phyloP scores from a whole-genome alignment of 2,888 invertebrate species.

The Melanchra persicariae region DNA sequence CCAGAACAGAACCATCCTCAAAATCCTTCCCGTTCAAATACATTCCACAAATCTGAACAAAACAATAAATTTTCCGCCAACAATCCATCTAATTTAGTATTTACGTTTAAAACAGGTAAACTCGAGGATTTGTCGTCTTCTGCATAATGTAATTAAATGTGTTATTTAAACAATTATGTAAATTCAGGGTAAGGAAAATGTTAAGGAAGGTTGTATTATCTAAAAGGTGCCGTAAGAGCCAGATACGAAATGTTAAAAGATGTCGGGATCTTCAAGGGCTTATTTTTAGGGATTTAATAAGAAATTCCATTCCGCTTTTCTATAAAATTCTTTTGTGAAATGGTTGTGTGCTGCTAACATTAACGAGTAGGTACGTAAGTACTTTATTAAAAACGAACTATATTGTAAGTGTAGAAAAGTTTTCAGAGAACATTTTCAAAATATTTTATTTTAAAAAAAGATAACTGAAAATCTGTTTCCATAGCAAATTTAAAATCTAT shows the following conservation, averaged over 20 bases:
- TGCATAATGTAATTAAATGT: slow-evolving; percentile 78
- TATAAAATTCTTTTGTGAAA: background rate
- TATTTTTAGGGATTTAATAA: slow-evolving; percentile 21
- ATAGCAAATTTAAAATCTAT: too few relatives aligned
- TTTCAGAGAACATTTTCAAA: too few relatives aligned
- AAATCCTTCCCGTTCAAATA: slow-evolving; percentile 45
- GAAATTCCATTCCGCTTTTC: background rate
- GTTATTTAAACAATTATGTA: slow-evolving; percentile 84
- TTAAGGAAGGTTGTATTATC: slow-evolving; percentile 77
- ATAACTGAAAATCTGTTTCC: too few relatives aligned
- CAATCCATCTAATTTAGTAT: slow-evolving; percentile 67
- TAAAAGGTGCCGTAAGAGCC: slow-evolving; percentile 67
- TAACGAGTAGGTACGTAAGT: too few relatives aligned
- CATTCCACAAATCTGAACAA: too few relatives aligned
- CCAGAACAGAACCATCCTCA: slow-evolving; percentile 15
- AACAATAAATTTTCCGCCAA: slow-evolving; percentile 62
- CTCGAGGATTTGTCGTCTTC: slow-evolving; percentile 73
- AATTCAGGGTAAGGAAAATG: slow-evolving; percentile 75
- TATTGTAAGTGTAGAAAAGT: too few relatives aligned
- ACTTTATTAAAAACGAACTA: too few relatives aligned
- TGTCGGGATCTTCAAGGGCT: slow-evolving; percentile 3
- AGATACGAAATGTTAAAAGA: slow-evolving; percentile 36
- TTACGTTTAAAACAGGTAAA: slow-evolving; percentile 73
- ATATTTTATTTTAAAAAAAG: too few relatives aligned
- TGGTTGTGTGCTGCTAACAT: background rate